Evolutionary conservation across 2,113 vertebrate species (phyloP), one percentile per base, ranked within the genome.

Genomic region (Xiphophorus maculatus): DNA sequence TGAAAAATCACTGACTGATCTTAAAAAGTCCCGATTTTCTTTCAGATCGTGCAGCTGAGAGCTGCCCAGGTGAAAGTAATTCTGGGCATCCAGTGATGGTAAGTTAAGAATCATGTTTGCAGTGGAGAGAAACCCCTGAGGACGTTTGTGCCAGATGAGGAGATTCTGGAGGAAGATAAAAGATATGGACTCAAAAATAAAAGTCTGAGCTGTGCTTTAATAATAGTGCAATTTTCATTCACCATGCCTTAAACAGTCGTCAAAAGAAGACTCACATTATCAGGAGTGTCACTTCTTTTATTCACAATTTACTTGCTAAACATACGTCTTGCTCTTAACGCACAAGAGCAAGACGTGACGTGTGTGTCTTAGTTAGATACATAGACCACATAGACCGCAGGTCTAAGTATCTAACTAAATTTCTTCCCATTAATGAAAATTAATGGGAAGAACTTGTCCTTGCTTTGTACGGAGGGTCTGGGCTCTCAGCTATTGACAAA

Each of bases 71-170:
- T 75, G 15, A 65, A 81, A 69, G 37, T 69, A 64, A 74, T 73
- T 72, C 40, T 62, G 64, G 66, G 48, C 6, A 37, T 80, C 33
- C 14, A 27, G 66, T 62, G 67, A 71, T 65, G 63, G 51, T 74
- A 74, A 79, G 79, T 37, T 65, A 63, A 40, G n/a, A 84, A 73
- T 75, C 25, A 0, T 81, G 85, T 87, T 88, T 89, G 73, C 76
- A 61, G 64, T 73, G 60, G 70, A 66, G 80, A 71, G 30, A 79
- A 87, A 25, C 54, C 76, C 25, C 66, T 14, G 60, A 80, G 15
- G 77, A 86, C 78, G 78, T 88, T 74, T 76, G 79, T 84, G 76
- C 75, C 42, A 71, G 70, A 76, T 82, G 82, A 80, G 65, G 70
- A 62, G 72, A 79, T 81, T n/a, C 79, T 84, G 28, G 63, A 71